Evolutionary conservation across 2,797 vertebrate genomes (phyloP).

Genomic region (Lithobates pipiens): DNA sequence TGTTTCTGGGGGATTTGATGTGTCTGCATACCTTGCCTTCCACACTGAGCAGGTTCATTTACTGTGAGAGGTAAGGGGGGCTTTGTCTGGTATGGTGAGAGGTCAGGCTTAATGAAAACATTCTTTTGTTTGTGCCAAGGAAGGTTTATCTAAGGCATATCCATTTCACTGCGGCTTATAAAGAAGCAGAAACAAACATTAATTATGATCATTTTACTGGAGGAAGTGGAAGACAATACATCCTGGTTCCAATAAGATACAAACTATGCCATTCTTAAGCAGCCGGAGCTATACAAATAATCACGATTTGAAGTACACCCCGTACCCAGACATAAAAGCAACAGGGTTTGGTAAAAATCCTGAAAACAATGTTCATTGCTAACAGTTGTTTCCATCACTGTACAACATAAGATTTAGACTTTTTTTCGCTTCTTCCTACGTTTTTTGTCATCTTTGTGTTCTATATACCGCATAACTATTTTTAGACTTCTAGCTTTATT

Average conservation of each 20-base stretch:
- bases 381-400: too few relatives aligned
- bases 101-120: constrained; percentile 62
- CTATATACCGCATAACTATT: too few relatives aligned
- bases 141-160: constrained; percentile 63
- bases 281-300: background rate
- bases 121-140: constrained; percentile 66
- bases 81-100: constrained; percentile 51
- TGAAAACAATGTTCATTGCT: too few relatives aligned
- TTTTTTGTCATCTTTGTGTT: too few relatives aligned
- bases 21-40: constrained; percentile 38
- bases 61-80: constrained; percentile 62
- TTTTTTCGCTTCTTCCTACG: too few relatives aligned
- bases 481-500: too few relatives aligned
- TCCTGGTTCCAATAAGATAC: constrained; percentile 14
- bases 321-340: too few relatives aligned
- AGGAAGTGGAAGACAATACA: background rate
- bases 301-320: background rate
- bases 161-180: constrained; percentile 63
- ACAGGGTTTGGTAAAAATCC: too few relatives aligned
- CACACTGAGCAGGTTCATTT: constrained; percentile 47
- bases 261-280: background rate
- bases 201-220: constrained; percentile 38
- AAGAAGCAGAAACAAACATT: constrained; percentile 49
- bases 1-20: constrained; percentile 42
- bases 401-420: too few relatives aligned